phyloP scores from a whole-genome alignment of 2,797 vertebrate genomes.

The Lithobates pipiens region DNA sequence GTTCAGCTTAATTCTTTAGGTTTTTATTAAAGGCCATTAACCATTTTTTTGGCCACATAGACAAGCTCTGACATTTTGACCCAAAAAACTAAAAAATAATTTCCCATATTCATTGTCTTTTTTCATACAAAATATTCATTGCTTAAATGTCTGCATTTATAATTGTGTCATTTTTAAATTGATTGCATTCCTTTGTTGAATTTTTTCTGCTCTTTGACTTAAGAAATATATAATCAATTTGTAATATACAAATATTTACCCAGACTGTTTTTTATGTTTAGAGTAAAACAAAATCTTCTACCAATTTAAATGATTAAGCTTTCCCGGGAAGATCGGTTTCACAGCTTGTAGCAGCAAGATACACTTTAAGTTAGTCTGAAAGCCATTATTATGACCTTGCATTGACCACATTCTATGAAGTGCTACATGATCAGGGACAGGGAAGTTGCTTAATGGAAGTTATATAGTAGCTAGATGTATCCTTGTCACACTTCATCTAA shows the following conservation, averaged over 20 bases:
- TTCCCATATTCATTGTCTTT: no score
- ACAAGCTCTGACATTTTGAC: no score
- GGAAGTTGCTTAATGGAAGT: slow-evolving; percentile 91
- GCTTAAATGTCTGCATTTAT: background rate
- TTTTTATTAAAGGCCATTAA: no score
- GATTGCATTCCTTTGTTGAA: background rate
- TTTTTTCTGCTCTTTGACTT: background rate
- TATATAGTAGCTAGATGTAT: slow-evolving; percentile 90
- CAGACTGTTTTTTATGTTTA: slow-evolving; percentile 31
- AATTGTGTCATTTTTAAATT: background rate
- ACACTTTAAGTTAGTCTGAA: slow-evolving; percentile 80
- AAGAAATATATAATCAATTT: slow-evolving; percentile 1
- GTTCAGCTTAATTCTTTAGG: no score
- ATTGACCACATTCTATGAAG: slow-evolving; percentile 85
- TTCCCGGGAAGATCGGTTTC: slow-evolving; percentile 75
- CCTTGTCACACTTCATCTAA: slow-evolving; percentile 97
- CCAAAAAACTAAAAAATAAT: no score
- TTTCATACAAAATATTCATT: background rate
- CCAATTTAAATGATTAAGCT: slow-evolving; percentile 57
- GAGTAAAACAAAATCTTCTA: slow-evolving; percentile 40
- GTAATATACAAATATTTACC: slow-evolving; percentile 49
- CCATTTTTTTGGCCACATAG: no score
- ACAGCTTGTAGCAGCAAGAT: slow-evolving; percentile 76
- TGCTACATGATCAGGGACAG: slow-evolving; percentile 87
- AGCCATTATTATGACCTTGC: slow-evolving; percentile 87